A percentile compares a stretch with the other conserved stretches of the same genome.
Conservation (phyloP, 2,888 invertebrate species). For the Strigamia crassipes region DNA sequence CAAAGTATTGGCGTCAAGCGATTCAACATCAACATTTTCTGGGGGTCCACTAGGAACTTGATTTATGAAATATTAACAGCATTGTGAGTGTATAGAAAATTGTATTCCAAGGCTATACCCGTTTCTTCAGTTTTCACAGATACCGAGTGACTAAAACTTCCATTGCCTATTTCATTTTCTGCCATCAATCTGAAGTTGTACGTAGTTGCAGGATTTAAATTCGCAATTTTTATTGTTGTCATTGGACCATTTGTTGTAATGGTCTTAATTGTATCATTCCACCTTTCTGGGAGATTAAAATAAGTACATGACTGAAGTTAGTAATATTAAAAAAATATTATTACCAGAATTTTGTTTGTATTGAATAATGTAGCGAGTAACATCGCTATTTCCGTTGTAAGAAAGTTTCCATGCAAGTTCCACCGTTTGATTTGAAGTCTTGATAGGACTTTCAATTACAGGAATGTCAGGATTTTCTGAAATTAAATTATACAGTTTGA, state of each 20-base stretch:
- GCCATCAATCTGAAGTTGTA: conserved; percentile 41
- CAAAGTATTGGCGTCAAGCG: conserved; percentile 41
- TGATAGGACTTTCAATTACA: not conserved
- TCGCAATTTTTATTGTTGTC: not conserved
- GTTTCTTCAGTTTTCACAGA: conserved; percentile 29
- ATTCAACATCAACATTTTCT: conserved; percentile 44
- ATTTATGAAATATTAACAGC: not conserved
- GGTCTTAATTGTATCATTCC: not conserved
- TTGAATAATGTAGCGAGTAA: not conserved
- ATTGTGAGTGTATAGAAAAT: not conserved
- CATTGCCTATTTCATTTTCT: conserved; percentile 44
- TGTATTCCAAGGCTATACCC: not conserved
- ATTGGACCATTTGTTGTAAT: not conserved
- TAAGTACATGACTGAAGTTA: not conserved
- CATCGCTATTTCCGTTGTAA: not conserved
- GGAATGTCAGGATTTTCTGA: conserved; percentile 13
- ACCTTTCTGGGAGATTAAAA: not conserved
- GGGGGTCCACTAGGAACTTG: conserved; percentile 39
- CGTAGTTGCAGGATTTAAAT: conserved; percentile 6
- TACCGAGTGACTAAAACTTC: not conserved
- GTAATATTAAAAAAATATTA: not conserved
- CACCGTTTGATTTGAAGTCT: not conserved
- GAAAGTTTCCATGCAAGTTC: not conserved
- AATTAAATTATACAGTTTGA: no score
- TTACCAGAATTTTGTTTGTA: conserved; percentile 20